Base-by-base conservation (phyloP, 1,140 invertebrate genomes). In the Ceratina australensis region DNA sequence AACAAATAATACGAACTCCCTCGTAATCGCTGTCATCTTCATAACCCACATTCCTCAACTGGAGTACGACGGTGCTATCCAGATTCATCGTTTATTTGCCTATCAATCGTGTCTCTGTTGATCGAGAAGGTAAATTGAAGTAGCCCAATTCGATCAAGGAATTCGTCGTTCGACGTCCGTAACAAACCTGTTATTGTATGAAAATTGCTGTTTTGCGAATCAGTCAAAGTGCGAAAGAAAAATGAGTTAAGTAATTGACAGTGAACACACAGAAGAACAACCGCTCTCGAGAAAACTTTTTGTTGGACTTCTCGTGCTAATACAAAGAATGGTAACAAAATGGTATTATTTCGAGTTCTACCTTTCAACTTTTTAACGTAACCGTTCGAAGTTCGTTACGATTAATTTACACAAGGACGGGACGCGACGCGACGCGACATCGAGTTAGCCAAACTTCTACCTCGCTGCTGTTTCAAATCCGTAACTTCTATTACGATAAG, bases 401-500 rank as follows among this genome's bases (percentile, higher is more conserved):
- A 77, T 77, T 77, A 71, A 69, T 77, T 71, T 42, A 42, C 33
- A 42, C 33, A 42, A 42, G 33, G 33, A 42, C 33, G 33, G 5
- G 33, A 42, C 33, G 33, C 33, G 28, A 33, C 28, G 28, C 28
- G 42, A 33, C 67, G 42, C 26, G 20, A 52, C 22, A 18, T 18
- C 12, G 47, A 61, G n/a, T 57, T 59, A 42, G 22, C n/a, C 22
- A 22, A 77, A 77, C 67, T 71, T 74, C 18, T 4, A 1, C 22
- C 3, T 7, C 16, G 33, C 7, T 4, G 12, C 28, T 20, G 28
- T 26, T 24, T 28, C 20, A 10, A 22, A 61, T 69, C 15, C 47
- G 16, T 54, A 71, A 61, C 74, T 77, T 24, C 20, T 18, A 15
- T n/a, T 12, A 13, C 67, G 74, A 47, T 57, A 75, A 50, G 33